Percentiles rank a stretch among this genome's conserved stretches.
Evolutionary conservation across 2,113 vertebrate species (phyloP).

Genomic region (Megalops atlanticus): DNA sequence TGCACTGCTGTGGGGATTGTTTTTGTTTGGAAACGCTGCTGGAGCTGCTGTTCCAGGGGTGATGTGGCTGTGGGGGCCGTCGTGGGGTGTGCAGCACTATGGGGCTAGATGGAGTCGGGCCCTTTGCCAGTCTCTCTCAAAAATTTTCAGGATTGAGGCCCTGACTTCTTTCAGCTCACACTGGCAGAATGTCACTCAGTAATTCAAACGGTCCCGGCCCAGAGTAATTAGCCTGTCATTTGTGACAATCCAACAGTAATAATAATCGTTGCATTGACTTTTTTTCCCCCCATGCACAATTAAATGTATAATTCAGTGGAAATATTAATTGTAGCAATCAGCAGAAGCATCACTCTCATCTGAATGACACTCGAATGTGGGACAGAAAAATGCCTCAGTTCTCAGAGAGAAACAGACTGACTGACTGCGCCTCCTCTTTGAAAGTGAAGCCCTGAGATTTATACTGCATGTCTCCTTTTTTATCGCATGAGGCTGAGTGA

Average conservation of each 20-base stretch:
- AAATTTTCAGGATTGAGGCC: conserved; percentile 38
- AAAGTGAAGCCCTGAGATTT: conserved; percentile 50
- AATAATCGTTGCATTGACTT: conserved; percentile 38
- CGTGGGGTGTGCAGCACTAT: conserved; percentile 23
- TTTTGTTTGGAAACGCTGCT: conserved; percentile 9
- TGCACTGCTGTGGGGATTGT: not conserved
- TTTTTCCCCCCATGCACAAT: conserved; percentile 34
- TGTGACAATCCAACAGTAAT: conserved; percentile 39
- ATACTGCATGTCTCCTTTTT: conserved; percentile 37
- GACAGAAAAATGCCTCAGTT: conserved; percentile 36
- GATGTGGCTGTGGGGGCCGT: conserved; percentile 24
- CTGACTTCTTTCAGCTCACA: conserved; percentile 40
- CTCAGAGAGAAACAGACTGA: conserved; percentile 47
- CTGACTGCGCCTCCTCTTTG: conserved; percentile 26
- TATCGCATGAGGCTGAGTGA: conserved; percentile 18
- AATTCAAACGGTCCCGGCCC: conserved; percentile 27
- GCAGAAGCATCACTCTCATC: not conserved
- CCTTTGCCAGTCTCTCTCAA: conserved; percentile 15
- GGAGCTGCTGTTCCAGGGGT: not conserved
- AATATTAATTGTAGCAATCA: conserved; percentile 9
- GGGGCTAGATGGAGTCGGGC: conserved; percentile 23
- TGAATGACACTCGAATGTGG: conserved; percentile 36
- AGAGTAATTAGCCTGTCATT: conserved; percentile 33
- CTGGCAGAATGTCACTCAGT: conserved; percentile 35
- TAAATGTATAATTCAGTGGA: conserved; percentile 15